Conservation (phyloP, 2,113 vertebrate species). For the Lagenorhynchus albirostris region DNA sequence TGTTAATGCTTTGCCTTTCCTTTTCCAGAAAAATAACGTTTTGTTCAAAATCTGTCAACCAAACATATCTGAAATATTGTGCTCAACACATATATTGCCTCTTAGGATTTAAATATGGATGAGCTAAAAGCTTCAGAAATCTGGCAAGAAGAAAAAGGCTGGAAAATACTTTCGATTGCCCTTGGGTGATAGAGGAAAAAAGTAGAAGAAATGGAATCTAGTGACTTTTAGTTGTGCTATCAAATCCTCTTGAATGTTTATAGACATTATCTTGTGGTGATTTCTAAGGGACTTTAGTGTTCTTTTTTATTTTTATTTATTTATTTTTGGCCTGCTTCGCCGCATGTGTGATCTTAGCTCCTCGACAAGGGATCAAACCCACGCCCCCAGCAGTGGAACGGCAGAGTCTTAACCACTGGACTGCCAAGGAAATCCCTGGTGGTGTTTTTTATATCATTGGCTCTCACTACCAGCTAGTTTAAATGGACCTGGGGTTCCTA, state of each 20-base stretch:
- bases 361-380: too few relatives aligned
- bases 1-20: constrained; percentile 7
- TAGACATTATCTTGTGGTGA: neutral
- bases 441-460: neutral
- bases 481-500: neutral
- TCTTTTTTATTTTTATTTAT: neutral
- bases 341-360: too few relatives aligned
- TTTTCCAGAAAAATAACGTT: constrained; percentile 12
- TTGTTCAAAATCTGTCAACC: neutral
- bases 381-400: too few relatives aligned
- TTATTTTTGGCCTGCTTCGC: too few relatives aligned
- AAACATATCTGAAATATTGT: constrained; percentile 27
- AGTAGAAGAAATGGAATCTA: neutral
- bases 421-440: too few relatives aligned
- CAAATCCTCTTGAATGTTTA: neutral
- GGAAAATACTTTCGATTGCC: neutral
- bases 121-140: constrained; percentile 20
- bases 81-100: neutral
- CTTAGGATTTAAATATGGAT: constrained; percentile 8
- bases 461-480: neutral
- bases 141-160: constrained; percentile 10
- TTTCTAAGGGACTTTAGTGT: neutral
- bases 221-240: neutral
- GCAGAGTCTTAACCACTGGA: too few relatives aligned
- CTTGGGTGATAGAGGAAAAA: neutral